A percentile compares a stretch with the other conserved stretches of the same genome.
Evolutionary conservation across 2,797 vertebrate species (phyloP).

Genomic region (Bufotes viridis): DNA sequence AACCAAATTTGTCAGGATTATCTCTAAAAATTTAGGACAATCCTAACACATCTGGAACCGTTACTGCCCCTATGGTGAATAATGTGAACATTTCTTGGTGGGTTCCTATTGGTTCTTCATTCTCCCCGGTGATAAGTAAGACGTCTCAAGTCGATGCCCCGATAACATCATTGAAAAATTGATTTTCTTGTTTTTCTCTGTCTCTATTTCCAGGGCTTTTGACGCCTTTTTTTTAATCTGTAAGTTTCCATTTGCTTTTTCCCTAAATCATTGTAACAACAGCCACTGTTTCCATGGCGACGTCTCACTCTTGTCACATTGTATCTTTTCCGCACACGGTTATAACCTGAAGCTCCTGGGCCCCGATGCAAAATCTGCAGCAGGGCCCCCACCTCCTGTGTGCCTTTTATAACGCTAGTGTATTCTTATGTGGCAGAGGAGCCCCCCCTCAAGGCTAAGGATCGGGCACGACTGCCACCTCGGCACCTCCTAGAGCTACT

Average conservation of each 20-base stretch:
- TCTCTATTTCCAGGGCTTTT: background rate
- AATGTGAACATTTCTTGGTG: background rate
- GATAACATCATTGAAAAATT: slow-evolving; percentile 11
- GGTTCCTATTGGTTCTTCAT: background rate
- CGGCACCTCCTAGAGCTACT: background rate
- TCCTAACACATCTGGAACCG: too few species aligned
- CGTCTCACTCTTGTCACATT: background rate
- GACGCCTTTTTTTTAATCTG: background rate
- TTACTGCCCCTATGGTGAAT: background rate
- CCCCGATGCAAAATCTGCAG: background rate
- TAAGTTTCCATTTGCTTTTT: background rate
- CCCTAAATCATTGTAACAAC: background rate
- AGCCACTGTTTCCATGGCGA: background rate
- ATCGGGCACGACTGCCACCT: background rate
- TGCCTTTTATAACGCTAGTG: background rate
- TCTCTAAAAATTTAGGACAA: too few species aligned
- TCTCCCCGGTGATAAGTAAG: background rate
- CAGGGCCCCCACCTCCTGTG: background rate
- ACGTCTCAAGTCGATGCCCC: background rate
- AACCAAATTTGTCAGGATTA: too few species aligned
- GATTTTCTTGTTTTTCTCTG: background rate
- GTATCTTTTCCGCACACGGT: background rate
- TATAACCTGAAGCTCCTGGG: background rate
- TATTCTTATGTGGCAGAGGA: background rate
- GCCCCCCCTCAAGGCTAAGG: background rate